phyloP scores from a whole-genome alignment of 2,888 invertebrate species.

The Cheilosia soror region DNA sequence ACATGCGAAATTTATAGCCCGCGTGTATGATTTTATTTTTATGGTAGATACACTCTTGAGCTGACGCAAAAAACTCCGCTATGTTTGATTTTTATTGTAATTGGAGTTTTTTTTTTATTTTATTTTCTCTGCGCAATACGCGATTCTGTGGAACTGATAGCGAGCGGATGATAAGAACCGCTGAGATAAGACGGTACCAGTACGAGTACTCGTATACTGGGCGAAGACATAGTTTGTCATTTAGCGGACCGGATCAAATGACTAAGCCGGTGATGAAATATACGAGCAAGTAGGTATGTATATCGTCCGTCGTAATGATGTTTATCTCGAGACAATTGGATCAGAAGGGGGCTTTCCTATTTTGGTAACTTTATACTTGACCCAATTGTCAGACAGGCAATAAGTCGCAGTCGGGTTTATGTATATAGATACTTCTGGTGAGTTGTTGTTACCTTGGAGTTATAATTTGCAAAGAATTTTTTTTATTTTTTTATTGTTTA shows the following conservation, averaged over 20 bases:
- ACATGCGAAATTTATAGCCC: conserved; percentile 67
- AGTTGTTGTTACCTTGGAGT: conserved; percentile 12
- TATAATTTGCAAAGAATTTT: conserved; percentile 15
- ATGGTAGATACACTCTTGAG: conserved; percentile 16
- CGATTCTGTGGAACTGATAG: conserved; percentile 60
- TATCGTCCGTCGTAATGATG: conserved; percentile 17
- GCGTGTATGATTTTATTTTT: conserved; percentile 34
- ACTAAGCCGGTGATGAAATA: conserved; percentile 48
- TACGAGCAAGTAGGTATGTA: not conserved
- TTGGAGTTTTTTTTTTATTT: conserved; percentile 4
- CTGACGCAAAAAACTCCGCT: conserved; percentile 35
- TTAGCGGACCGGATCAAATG: conserved; percentile 34
- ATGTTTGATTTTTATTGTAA: conserved; percentile 67
- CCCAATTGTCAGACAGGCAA: conserved; percentile 44
- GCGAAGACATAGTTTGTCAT: conserved; percentile 28
- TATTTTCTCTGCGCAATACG: conserved; percentile 25
- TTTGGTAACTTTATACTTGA: conserved; percentile 67
- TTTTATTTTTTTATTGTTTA: conserved; percentile 22
- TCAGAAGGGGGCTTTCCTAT: conserved; percentile 47
- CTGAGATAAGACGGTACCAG: conserved; percentile 40
- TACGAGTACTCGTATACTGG: not conserved
- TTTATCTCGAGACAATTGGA: conserved; percentile 59
- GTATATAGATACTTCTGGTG: not conserved
- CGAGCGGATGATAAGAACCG: conserved; percentile 42
- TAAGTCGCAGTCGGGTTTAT: conserved; percentile 21